Conservation (phyloP, 2,797 vertebrate genomes). For the Acropternis orthonyx region DNA sequence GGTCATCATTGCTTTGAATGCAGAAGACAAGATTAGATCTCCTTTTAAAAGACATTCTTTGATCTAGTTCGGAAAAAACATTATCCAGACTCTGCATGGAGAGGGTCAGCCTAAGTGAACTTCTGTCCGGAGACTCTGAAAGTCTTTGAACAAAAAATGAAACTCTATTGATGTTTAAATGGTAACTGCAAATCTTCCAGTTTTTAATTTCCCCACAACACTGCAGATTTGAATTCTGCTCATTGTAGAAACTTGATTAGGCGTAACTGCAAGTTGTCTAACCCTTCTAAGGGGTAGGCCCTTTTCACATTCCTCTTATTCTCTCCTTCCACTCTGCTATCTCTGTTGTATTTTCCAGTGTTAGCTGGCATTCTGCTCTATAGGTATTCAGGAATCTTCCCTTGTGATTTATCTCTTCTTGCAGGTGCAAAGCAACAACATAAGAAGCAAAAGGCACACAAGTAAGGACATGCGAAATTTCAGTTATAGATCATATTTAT, state of each 20-base stretch:
- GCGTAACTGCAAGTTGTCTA: background rate
- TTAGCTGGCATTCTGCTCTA: background rate
- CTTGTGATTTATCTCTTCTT: background rate
- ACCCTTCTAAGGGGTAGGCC: background rate
- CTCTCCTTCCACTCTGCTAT: background rate
- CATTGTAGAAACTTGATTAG: background rate
- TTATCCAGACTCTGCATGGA: background rate
- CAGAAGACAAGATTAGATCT: background rate
- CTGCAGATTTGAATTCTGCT: background rate
- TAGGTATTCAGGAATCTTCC: background rate
- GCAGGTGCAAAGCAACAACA: background rate
- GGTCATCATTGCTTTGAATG: slow-evolving; percentile 3
- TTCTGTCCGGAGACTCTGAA: background rate
- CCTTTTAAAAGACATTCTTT: background rate
- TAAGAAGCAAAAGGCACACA: background rate
- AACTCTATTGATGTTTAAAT: background rate
- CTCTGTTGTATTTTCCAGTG: background rate
- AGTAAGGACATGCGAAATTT: background rate
- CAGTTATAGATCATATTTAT: background rate
- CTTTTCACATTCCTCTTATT: background rate
- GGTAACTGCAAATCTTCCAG: background rate
- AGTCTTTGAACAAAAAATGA: background rate
- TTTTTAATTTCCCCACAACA: background rate
- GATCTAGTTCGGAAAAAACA: background rate
- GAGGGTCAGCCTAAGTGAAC: background rate